A percentile compares a stretch with the other conserved stretches of the same genome.
Evolutionary conservation across 1,140 invertebrate genomes (phyloP).

Genomic region (Dreissena rostriformis): DNA sequence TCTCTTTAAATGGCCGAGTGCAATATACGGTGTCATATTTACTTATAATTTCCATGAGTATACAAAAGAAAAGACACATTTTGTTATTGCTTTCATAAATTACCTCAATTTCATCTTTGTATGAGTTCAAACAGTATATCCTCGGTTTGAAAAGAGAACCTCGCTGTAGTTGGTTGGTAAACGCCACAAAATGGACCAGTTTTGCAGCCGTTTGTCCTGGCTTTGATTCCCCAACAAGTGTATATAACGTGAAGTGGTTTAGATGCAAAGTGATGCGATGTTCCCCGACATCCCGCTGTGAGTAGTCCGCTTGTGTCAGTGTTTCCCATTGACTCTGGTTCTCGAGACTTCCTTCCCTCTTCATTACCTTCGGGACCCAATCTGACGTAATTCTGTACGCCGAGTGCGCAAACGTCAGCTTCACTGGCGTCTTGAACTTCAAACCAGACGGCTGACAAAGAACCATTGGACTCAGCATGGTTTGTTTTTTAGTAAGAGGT

Average conservation of each 20-base stretch:
- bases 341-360: constrained; percentile 7
- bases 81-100: not conserved
- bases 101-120: constrained; percentile 40
- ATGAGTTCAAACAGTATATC: constrained; percentile 39
- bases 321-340: constrained; percentile 25
- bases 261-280: constrained; percentile 10
- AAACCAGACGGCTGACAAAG: constrained; percentile 32
- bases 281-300: constrained; percentile 6
- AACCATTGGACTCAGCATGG: constrained; percentile 39
- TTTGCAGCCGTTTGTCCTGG: constrained; percentile 35
- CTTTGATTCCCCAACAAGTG: constrained; percentile 39
- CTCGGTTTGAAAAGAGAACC: constrained; percentile 40
- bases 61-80: too few relatives aligned
- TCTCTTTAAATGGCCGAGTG: not conserved
- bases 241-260: constrained; percentile 43
- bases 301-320: constrained; percentile 19
- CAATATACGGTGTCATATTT: too few relatives aligned
- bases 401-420: constrained; percentile 39
- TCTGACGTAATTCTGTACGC: constrained; percentile 11
- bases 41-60: too few relatives aligned
- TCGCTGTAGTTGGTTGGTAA: constrained; percentile 13
- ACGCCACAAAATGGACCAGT: constrained; percentile 43
- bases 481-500: constrained; percentile 14
- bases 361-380: constrained; percentile 30
- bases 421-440: constrained; percentile 29